Evolutionary conservation across 2,797 vertebrate genomes (phyloP), one percentile per base, ranked within the genome.

Genomic region (Sternarchorhynchus goeldii): DNA sequence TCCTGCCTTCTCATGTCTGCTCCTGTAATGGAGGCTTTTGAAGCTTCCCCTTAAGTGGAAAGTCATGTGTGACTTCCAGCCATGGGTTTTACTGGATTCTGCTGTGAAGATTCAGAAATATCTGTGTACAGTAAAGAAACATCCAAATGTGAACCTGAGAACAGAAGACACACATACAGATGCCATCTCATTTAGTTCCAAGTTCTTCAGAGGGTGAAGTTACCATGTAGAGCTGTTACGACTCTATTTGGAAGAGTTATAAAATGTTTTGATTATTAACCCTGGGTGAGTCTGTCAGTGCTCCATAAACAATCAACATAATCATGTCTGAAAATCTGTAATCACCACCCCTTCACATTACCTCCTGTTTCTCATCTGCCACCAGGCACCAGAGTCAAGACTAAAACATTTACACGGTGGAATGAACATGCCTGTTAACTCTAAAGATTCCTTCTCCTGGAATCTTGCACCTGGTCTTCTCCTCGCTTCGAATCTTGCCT

Each of bases 51-150:
- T 31, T 21, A 66, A 79, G 83, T 88, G 50, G 62, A 77, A 90
- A 84, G 77, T 84, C 75, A 80, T 78, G 81, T 85, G 74, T 83
- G 82, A 89, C 89, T 85, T 71, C 66, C 53, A 86, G 88, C 85
- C 72, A 79, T 86, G 86, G 7, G 20, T 73, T 50, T 70, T 29
- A 80, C 88, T 81, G 64, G 60, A 58, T 85, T 85, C 83, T 84
- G 74, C 79, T 68, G 59, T 84, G 85, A 78, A 84, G 86, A 86
- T 73, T 39, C 6, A 7, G 20, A 71, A 39, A 65, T 34, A 50
- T 53, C 16, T 25, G 21, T 25, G 16, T 59, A 6, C 67, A 70
- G 4, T 25, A 50, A 50, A 45, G 64, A 66, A 21, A 18, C 8
- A 36, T 45, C n/a, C 29, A 6, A 50, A 50, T 39, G 32, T 50